Conservation (phyloP, 1,140 invertebrate species). For the Aphelenchoides avenae region DNA sequence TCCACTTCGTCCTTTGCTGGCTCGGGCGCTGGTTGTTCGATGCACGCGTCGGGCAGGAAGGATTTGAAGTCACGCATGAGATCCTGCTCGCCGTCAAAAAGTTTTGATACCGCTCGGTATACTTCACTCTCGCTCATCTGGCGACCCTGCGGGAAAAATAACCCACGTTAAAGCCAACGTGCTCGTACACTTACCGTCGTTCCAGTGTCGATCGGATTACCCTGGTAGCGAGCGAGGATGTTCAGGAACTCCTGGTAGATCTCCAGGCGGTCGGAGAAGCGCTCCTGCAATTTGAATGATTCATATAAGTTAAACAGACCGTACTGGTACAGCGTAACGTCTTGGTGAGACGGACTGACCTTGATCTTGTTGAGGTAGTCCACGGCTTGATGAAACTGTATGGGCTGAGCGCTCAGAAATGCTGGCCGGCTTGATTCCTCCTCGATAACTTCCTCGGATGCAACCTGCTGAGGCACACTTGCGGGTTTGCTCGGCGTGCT, state of each 20-base stretch:
- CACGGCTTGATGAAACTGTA: constrained; percentile 32
- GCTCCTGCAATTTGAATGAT: constrained; percentile 33
- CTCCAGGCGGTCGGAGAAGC: constrained; percentile 24
- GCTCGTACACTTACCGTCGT: constrained; percentile 2
- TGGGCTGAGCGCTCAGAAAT: constrained; percentile 7
- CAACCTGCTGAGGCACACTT: not conserved
- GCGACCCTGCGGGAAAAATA: not conserved
- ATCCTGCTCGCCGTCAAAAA: constrained; percentile 29
- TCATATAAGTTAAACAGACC: no score
- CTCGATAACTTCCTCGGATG: not conserved
- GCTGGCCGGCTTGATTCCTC: not conserved
- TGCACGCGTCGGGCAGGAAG: constrained; percentile 26
- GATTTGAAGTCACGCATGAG: constrained; percentile 39
- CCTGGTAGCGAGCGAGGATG: constrained; percentile 26
- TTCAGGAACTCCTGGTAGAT: constrained; percentile 34
- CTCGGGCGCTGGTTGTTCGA: no score
- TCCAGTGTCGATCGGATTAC: not conserved
- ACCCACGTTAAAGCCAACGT: not conserved
- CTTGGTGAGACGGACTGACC: constrained; percentile 7
- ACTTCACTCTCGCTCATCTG: constrained; percentile 27
- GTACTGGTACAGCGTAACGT: no score
- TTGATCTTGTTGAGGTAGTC: constrained; percentile 33
- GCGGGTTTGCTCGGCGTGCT: no score
- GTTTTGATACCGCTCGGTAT: constrained; percentile 16
- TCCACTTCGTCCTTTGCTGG: no score